These are phyloP conservation scores for Tupaia chinensis DNA, from an alignment of 2,113 vertebrate genomes.

Conservation along the genomic window DNA sequence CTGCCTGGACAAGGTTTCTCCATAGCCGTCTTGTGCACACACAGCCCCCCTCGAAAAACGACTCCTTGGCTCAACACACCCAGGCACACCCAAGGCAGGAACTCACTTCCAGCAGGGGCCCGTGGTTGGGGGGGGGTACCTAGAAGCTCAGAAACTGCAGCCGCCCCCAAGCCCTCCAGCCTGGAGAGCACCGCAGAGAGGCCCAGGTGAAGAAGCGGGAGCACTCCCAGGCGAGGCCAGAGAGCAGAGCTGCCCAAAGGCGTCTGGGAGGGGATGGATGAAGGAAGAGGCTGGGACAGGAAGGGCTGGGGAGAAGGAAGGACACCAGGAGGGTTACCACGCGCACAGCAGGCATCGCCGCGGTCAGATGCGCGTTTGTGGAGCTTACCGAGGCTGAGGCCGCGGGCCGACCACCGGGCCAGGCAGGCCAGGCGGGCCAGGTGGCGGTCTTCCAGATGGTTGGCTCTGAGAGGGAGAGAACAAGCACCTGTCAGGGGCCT, in stretches of 20 bases:
- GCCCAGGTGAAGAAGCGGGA: not conserved
- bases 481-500: not conserved
- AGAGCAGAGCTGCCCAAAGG: not conserved
- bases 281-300: not conserved
- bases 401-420: not conserved
- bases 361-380: rapidly evolving
- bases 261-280: not conserved
- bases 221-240: not conserved
- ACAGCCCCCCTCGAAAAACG: constrained; percentile 15
- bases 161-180: not conserved
- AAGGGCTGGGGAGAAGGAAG: not conserved
- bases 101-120: not conserved
- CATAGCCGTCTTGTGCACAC: not conserved
- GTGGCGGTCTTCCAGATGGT: not conserved
- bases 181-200: not conserved
- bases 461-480: not conserved
- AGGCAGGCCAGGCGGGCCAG: not conserved
- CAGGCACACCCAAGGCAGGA: constrained; percentile 41
- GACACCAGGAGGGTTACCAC: not conserved
- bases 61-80: not conserved
- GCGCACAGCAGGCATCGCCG: no score
- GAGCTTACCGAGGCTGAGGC: not conserved
- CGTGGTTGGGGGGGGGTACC: not conserved
- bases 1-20: constrained; percentile 52
- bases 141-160: not conserved